These are phyloP conservation scores for Gallinago media DNA, from an alignment of 2,113 vertebrate species.

Conservation along the genomic window DNA sequence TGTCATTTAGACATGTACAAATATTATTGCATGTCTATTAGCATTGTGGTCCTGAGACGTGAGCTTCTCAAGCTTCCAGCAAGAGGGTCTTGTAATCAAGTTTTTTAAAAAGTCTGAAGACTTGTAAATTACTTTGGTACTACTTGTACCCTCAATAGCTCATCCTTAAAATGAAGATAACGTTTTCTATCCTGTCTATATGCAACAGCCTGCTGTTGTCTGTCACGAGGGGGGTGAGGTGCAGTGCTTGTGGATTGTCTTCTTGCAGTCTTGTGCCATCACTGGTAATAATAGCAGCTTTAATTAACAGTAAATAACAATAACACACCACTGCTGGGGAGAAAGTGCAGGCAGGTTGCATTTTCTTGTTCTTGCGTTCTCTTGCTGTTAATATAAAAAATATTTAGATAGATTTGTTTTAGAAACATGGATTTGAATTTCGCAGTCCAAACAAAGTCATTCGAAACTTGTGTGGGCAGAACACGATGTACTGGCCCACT, in stretches of 20 bases:
- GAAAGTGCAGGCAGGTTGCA: background rate
- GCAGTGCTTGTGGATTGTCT: background rate
- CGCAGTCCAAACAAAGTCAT: conserved; percentile 2
- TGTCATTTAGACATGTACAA: background rate
- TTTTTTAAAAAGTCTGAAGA: background rate
- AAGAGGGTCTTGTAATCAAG: background rate
- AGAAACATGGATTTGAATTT: conserved; percentile 11
- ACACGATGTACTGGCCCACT: background rate
- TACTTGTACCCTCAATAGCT: background rate
- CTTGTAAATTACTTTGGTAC: background rate
- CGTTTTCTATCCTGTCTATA: background rate
- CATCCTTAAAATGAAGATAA: background rate
- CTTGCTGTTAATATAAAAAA: background rate
- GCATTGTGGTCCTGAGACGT: fast-evolving
- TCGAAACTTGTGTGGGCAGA: background rate
- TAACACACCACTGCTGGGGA: background rate
- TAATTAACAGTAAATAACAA: background rate
- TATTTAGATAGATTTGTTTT: conserved; percentile 46
- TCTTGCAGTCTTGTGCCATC: background rate
- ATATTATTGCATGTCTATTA: background rate
- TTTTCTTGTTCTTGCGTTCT: background rate
- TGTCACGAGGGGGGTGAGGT: background rate
- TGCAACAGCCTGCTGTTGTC: background rate
- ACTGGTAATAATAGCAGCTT: background rate
- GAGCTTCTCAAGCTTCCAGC: background rate